These are phyloP conservation scores for Amyelois transitella DNA, from an alignment of 1,140 invertebrate genomes.

Conservation along the genomic window DNA sequence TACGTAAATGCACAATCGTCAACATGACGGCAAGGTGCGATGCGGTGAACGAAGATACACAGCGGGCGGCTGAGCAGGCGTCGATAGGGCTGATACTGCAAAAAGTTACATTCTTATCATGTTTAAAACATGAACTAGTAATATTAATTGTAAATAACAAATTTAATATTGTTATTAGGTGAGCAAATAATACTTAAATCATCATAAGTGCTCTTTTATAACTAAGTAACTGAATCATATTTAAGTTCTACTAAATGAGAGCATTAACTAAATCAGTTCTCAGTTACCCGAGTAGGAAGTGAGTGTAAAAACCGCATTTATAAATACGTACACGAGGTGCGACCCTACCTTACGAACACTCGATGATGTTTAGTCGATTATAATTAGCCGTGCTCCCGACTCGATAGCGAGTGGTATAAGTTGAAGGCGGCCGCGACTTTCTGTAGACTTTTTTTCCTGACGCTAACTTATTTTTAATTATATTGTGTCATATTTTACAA, in stretches of 20 bases:
- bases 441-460: constrained; percentile 2
- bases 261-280: constrained; percentile 20
- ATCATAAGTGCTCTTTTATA: too few species aligned
- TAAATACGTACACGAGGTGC: constrained; percentile 56
- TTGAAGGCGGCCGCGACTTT: constrained; percentile 16
- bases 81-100: constrained; percentile 14
- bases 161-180: too few species aligned
- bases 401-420: constrained; percentile 27
- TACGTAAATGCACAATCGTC: constrained; percentile 12
- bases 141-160: too few species aligned
- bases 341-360: constrained; percentile 64
- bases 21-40: constrained; percentile 11
- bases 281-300: constrained; percentile 20
- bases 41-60: constrained; percentile 2
- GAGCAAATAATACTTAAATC: too few species aligned
- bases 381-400: constrained; percentile 67
- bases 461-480: too few species aligned
- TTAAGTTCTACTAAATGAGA: neutral
- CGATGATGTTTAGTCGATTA: constrained; percentile 72
- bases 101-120: neutral
- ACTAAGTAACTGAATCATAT: too few species aligned
- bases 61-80: neutral
- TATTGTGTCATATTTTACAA: too few species aligned
- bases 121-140: neutral
- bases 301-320: constrained; percentile 41